phyloP scores from a whole-genome alignment of 1,140 invertebrate species.

The Pararge aegeria region DNA sequence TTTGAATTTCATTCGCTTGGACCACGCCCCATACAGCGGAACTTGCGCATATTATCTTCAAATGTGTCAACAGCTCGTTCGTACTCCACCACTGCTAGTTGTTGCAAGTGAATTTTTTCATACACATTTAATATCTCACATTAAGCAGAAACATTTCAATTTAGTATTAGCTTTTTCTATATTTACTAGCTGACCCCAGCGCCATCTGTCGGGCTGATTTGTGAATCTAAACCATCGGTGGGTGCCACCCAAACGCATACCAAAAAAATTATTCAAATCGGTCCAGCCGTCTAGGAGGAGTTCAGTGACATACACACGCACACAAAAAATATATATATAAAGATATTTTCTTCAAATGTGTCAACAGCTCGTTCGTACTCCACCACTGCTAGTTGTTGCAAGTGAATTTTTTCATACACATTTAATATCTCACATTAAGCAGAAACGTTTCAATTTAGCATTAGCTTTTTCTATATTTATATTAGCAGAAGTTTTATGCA shows the following conservation, averaged over 20 bases:
- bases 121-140: conserved; percentile 1
- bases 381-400: conserved; percentile 20
- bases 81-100: conserved; percentile 23
- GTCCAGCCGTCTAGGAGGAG: too few relatives aligned
- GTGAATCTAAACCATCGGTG: too few relatives aligned
- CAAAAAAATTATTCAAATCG: too few relatives aligned
- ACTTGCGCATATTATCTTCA: conserved; percentile 75
- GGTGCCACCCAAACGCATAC: too few relatives aligned
- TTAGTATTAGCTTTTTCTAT: too few relatives aligned
- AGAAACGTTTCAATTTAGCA: neutral
- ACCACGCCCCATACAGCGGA: conserved; percentile 36
- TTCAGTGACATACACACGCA: too few relatives aligned
- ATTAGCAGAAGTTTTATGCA: too few relatives aligned
- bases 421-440: neutral
- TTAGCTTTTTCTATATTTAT: too few relatives aligned
- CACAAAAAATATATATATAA: too few relatives aligned
- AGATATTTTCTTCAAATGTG: conserved; percentile 77
- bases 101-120: conserved; percentile 32
- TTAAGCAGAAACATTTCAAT: neutral
- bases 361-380: conserved; percentile 51
- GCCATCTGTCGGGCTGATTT: too few relatives aligned
- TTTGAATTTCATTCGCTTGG: conserved; percentile 17
- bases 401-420: conserved; percentile 33
- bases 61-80: conserved; percentile 67
- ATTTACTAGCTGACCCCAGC: too few relatives aligned